Evolutionary conservation across 2,797 vertebrate genomes (phyloP), one percentile per base, ranked within the genome.

Genomic region (Myripristis jacobus): DNA sequence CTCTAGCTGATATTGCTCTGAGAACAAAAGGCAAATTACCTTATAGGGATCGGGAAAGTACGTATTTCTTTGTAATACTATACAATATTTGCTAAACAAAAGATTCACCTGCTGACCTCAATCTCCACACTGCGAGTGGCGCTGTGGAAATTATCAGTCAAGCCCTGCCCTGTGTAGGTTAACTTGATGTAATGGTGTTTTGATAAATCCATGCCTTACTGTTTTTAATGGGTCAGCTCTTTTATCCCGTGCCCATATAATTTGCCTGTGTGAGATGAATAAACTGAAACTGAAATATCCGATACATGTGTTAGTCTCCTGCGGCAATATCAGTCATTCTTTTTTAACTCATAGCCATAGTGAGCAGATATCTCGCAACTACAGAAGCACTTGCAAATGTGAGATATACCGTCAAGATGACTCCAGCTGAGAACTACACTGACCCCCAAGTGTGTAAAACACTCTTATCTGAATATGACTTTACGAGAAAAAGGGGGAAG

Each of bases 361-460:
- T 0, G 21, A 43, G 27, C 22, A 27, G 13, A 57, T 1, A 6
- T 70, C 34, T 77, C 43, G 46, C n/a, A 74, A 70, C 34, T 34
- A 50, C 27, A 19, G 18, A 9, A 21, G 25, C 54, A 58, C 69
- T 75, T 25, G 57, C 50, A 54, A 41, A 15, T 62, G 3, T 57
- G 43, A 75, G 67, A 56, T 54, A 53, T 36, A 50, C 22, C 18
- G 27, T 51, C 61, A 62, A 46, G 24, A 69, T 25, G 79, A 52
- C 25, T 36, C 5, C 5, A 25, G 15, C 59, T 24, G 36, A 66
- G 58, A 71, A 60, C 66, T 34, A 44, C 41, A 48, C 29, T 69
- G 51, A 75, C 60, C 75, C 76, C 50, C 41, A 61, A 38, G 77
- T 70, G 67, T 61, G 60, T 66, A 9, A 71, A 69, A 60, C 12